Evolutionary conservation across 2,888 invertebrate genomes (phyloP), one percentile per base, ranked within the genome.

Genomic region (Nephrotoma appendiculata): DNA sequence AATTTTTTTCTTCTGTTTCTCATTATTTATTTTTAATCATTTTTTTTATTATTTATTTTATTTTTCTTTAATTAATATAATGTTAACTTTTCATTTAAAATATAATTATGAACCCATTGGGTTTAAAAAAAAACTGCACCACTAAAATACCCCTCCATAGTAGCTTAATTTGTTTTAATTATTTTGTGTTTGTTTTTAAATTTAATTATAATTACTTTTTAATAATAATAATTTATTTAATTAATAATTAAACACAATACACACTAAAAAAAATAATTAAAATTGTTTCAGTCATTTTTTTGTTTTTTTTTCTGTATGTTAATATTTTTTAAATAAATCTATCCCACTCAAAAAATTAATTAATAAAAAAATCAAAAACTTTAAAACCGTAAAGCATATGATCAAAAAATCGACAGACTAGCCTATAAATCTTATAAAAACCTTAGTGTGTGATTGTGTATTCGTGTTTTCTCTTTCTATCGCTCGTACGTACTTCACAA

Each of bases 41-140:
- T 71, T 84, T 43, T 41, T 42, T 41, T 12, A 41, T 41, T 41
- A 83, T 83, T 41, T 48, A 48, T n/a, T 83, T 83, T 83, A 41
- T 84, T 42, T 42, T 84, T 31, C 31, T 31, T 84, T 42, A 84
- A 42, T 48, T 86, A 86, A 86, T 86, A 86, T 86, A 86, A 86
- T 86, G 86, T 86, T 86, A 86, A 86, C 86, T 86, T 86, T 86
- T 45, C 45, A 42, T 84, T 84, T 84, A 84, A 42, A 84, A 71
- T 85, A 84, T 84, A 48, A 87, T 86, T 87, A 90, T 90, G 91
- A 91, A 91, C 91, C 91, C 91, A 91, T 91, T 91, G 91, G 91
- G 91, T 91, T 91, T 91, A 91, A 90, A 89, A 89, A 31, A 90
- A 89, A 90, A 89, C 90, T 90, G 89, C 88, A 89, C 89, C 89